phyloP scores from a whole-genome alignment of 2,113 vertebrate species.

The Rhombomys opimus region DNA sequence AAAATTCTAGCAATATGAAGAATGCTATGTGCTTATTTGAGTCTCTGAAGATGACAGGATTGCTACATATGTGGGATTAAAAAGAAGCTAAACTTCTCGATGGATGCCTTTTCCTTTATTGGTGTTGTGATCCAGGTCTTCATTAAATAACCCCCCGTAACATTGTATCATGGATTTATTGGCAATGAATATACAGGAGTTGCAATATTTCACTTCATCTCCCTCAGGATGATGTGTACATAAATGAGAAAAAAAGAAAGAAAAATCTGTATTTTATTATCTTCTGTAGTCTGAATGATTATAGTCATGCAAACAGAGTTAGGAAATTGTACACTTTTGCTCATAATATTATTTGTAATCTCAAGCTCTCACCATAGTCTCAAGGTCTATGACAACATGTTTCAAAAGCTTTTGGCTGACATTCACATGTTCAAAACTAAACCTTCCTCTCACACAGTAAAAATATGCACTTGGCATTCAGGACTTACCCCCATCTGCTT shows the following conservation, averaged over 20 bases:
- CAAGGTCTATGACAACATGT: constrained; percentile 39
- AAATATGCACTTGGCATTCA: constrained; percentile 59
- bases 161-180: neutral
- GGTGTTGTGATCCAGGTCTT: neutral
- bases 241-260: neutral
- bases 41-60: neutral
- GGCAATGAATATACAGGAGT: neutral
- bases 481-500: constrained; percentile 60
- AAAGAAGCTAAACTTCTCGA: neutral
- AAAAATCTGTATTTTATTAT: neutral
- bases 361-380: neutral
- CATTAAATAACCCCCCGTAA: neutral
- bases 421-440: constrained; percentile 70
- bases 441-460: constrained; percentile 46
- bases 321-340: neutral
- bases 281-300: neutral
- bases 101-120: neutral
- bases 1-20: neutral
- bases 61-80: neutral
- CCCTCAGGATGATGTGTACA: neutral
- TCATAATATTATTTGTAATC: neutral
- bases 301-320: neutral
- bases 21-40: neutral
- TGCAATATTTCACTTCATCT: neutral
- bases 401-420: constrained; percentile 72